Percentiles rank a stretch among this genome's conserved stretches.
Conservation (phyloP, 2,888 invertebrate species). For the Drosophila heteroneura region DNA sequence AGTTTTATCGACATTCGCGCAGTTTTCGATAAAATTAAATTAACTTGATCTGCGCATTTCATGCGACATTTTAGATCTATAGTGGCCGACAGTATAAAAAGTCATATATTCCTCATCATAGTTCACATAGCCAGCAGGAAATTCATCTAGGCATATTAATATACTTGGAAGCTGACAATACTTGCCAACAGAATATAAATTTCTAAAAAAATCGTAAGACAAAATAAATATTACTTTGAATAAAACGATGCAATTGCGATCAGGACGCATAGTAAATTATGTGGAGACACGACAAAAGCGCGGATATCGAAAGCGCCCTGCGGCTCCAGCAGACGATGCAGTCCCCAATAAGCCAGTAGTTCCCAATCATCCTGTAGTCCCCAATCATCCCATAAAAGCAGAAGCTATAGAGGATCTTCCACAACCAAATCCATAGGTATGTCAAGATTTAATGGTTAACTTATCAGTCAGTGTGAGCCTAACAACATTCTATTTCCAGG, state of each 20-base stretch:
- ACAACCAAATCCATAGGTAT: background rate
- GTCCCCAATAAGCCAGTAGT: no score
- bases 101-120: background rate
- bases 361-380: no score
- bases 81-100: background rate
- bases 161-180: accelerated
- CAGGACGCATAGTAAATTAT: accelerated
- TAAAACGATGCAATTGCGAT: no score
- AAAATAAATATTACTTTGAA: background rate
- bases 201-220: background rate
- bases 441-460: background rate
- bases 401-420: background rate
- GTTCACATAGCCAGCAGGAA: background rate
- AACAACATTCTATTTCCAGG: background rate
- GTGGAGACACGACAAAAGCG: no score
- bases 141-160: background rate
- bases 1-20: no score
- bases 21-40: no score
- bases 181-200: accelerated
- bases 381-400: no score
- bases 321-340: no score
- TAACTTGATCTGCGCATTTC: background rate
- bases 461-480: background rate
- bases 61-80: background rate
- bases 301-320: no score